Percentiles rank a stretch among this genome's conserved stretches.
Conservation (phyloP, 2,888 invertebrate species). For the Galerucella pusilla region DNA sequence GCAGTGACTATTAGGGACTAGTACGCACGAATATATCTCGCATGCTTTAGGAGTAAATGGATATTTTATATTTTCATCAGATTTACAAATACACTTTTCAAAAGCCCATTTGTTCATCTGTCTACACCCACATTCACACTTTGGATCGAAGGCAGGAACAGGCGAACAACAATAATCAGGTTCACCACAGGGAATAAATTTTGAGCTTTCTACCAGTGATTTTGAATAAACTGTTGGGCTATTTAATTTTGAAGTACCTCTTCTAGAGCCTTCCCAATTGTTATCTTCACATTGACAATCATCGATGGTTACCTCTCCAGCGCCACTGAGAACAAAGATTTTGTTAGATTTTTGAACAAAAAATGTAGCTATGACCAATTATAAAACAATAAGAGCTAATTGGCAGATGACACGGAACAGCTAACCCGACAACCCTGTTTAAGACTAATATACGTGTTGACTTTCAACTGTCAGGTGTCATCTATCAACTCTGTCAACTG, state of each 20-base stretch:
- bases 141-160: not conserved
- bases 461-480: too few species aligned
- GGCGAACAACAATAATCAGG: not conserved
- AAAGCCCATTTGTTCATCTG: not conserved
- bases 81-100: slow-evolving; percentile 2
- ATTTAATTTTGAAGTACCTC: slow-evolving; percentile 4
- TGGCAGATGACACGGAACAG: too few species aligned
- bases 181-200: not conserved
- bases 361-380: not conserved
- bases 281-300: not conserved
- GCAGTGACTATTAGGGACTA: not conserved
- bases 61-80: not conserved
- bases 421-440: too few species aligned
- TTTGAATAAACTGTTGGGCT: not conserved
- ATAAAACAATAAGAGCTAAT: too few species aligned
- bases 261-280: not conserved
- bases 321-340: not conserved
- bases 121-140: not conserved
- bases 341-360: not conserved
- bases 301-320: not conserved
- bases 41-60: too few species aligned
- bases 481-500: too few species aligned
- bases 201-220: not conserved
- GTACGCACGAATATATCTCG: too few species aligned
- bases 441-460: too few species aligned